A percentile compares a stretch with the other conserved stretches of the same genome.
Conservation (phyloP, 1,140 invertebrate genomes). For the Goniozus legneri region DNA sequence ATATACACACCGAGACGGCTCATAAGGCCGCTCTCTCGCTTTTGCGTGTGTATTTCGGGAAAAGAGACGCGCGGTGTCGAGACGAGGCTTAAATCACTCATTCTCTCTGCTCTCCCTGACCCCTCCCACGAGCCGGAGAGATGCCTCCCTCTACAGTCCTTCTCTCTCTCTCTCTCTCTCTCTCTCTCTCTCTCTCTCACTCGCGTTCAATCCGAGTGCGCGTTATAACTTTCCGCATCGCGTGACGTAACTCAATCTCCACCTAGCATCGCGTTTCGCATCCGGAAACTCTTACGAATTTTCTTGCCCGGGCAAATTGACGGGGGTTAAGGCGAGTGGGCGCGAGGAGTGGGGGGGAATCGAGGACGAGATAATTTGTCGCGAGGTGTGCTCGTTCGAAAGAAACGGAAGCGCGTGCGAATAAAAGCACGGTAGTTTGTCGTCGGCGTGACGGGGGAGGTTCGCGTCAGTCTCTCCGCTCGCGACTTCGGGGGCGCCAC, state of each 20-base stretch:
- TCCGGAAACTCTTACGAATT: no score
- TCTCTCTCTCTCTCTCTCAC: no score
- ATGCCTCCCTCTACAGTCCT: no score
- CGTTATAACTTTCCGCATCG: conserved; percentile 1
- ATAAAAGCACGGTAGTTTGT: not conserved
- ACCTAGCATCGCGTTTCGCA: no score
- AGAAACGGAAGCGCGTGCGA: not conserved
- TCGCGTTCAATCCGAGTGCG: no score
- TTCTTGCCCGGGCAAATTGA: no score
- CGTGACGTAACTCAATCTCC: conserved; percentile 1
- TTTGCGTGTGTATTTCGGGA: conserved; percentile 17
- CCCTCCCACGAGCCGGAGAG: no score
- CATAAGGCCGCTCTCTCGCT: conserved; percentile 4
- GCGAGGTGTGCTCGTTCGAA: not conserved
- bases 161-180: no score
- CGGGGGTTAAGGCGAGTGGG: no score
- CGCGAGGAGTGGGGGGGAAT: not conserved
- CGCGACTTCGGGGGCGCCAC: not conserved
- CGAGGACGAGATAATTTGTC: no score
- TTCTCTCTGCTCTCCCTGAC: no score
- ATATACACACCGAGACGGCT: not conserved
- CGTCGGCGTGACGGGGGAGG: not conserved
- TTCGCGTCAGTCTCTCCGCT: not conserved
- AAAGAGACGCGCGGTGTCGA: conserved; percentile 1
- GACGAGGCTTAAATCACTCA: conserved; percentile 20